Base-by-base conservation (phyloP, 2,888 invertebrate genomes). In the Chironomus tentans region DNA sequence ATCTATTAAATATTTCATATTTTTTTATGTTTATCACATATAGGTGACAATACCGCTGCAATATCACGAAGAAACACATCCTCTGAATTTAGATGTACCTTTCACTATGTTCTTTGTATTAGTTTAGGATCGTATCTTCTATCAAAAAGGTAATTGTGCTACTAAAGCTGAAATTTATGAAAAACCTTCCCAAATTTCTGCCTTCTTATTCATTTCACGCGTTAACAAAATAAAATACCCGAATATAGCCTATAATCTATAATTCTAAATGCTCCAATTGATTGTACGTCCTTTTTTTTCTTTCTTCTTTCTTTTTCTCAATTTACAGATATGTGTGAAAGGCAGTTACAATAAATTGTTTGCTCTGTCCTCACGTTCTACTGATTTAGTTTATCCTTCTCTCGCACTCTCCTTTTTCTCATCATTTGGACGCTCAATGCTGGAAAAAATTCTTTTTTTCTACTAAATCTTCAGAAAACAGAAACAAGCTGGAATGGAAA, bases 1-100 rank as follows among this genome's bases (percentile, higher is more conserved):
- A 18, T 15, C 18, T 56, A 56, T 69, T 69, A 69, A 69, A 21
- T 18, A 15, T 68, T 10, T 24, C 12, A n/a, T 47, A 46, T 24
- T 50, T 24, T 24, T 71, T 38, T 47, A 61, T 46, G 13, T 13
- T 56, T 46, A 48, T 65, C 22, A 65, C 56, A 77, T 76, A 46
- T 87, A 94, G 94, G 94, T 82, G 94, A 94, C 87, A 94, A 94
- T 85, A 94, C 94, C 89, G 94, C 94, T 80, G 94, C 94, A 79
- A 94, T 94, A 81, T 88, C 93, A 80, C 89, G 93, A 82, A 89
- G 93, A 83, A 93, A 92, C 84, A 87, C 87, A 78, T 84, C 84
- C 77, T 84, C 84, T 78, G 83, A 74, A 47, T 65, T 74, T 61
- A 61, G 47, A 74, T 74, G 74, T 74, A 74, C 74, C 65, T 74